These are phyloP conservation scores for Rhopalosiphum nymphaeae DNA, from an alignment of 2,888 invertebrate species.

Conservation along the genomic window DNA sequence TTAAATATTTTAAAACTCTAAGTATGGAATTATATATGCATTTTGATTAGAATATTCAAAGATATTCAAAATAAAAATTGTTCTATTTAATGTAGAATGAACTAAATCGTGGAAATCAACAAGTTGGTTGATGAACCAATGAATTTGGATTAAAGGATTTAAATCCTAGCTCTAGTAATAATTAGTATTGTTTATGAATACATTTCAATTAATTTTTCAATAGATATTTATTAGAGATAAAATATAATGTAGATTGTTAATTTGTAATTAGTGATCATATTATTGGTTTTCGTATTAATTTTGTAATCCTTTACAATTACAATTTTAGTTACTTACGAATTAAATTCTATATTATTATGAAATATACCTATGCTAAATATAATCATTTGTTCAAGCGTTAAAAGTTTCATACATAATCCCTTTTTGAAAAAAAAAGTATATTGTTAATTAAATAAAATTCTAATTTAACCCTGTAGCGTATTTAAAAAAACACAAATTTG, in stretches of 20 bases:
- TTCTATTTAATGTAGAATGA: not conserved
- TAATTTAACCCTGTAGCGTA: not conserved
- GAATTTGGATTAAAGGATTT: not conserved
- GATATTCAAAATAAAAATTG: not conserved
- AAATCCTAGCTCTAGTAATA: not conserved
- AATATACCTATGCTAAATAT: not conserved
- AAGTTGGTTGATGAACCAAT: not conserved
- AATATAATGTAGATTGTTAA: not conserved
- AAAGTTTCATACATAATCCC: not conserved
- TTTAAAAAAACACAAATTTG: not conserved
- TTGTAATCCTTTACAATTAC: not conserved
- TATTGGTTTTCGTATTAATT: not conserved
- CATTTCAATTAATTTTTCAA: not conserved
- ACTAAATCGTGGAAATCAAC: not conserved
- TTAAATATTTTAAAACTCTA: not conserved
- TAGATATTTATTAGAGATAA: not conserved
- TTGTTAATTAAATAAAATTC: not conserved
- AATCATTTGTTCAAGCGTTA: not conserved
- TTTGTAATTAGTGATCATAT: not conserved
- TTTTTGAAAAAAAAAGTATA: too few species aligned
- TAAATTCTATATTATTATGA: not conserved
- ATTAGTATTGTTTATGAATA: not conserved
- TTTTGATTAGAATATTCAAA: not conserved
- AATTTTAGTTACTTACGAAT: not conserved
- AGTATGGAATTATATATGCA: not conserved